A percentile compares a stretch with the other conserved stretches of the same genome.
These are phyloP conservation scores for Diogma glabrata DNA, from an alignment of 2,888 invertebrate genomes.

Conservation along the genomic window DNA sequence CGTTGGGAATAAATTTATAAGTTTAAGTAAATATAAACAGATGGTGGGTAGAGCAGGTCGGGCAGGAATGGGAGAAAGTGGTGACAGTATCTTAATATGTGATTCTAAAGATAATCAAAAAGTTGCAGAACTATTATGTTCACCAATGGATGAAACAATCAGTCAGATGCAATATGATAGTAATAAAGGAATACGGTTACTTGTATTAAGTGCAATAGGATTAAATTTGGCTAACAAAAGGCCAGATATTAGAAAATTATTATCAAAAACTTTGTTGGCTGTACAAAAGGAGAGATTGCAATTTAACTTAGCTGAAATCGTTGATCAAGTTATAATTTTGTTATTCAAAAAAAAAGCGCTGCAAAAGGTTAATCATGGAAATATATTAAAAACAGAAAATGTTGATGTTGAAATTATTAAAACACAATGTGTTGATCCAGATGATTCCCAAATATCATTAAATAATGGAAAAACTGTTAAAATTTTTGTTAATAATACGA, in stretches of 20 bases:
- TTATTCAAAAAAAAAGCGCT: conserved; percentile 39
- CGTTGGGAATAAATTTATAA: conserved; percentile 62
- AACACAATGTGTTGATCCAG: not conserved
- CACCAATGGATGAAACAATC: conserved; percentile 55
- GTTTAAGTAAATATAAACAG: conserved; percentile 77
- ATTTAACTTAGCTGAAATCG: conserved; percentile 34
- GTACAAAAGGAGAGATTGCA: conserved; percentile 45
- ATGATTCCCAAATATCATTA: not conserved
- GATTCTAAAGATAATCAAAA: conserved; percentile 45
- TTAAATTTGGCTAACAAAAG: conserved; percentile 48
- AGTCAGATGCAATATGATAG: conserved; percentile 43
- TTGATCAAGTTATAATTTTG: conserved; percentile 36
- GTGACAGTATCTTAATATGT: conserved; percentile 81
- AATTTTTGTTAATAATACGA: conserved; percentile 19
- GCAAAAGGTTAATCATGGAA: not conserved
- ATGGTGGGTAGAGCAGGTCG: conserved; percentile 93
- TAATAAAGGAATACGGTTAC: conserved; percentile 43
- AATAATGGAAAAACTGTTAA: not conserved
- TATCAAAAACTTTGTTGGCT: conserved; percentile 49
- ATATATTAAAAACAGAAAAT: not conserved
- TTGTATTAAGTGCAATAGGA: conserved; percentile 58
- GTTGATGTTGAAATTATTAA: not conserved
- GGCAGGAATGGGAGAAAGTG: conserved; percentile 69
- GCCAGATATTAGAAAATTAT: conserved; percentile 40
- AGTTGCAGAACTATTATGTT: conserved; percentile 45